Evolutionary conservation across 1,140 invertebrate genomes (phyloP), one percentile per base, ranked within the genome.

Genomic region (Drosophila seguyi): DNA sequence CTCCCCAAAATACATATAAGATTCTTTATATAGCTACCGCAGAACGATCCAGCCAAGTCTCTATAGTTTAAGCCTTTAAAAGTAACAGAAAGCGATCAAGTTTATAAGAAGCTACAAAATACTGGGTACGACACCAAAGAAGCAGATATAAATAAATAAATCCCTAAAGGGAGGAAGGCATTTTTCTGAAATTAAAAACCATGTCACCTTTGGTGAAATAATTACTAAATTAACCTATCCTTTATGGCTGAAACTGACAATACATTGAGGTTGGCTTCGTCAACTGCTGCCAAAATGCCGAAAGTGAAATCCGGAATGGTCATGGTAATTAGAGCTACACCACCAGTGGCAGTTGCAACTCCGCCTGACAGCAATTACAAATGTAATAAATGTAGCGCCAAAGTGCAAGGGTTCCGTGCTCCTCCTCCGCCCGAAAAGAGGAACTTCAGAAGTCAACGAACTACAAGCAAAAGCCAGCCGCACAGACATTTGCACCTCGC

Each of bases 341-440:
- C 27, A 20, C 10, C 27, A 16, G 63, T 36, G 22, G 60, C 60
- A 57, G 29, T 36, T 18, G 58, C 78, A 60, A 57, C 75, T 75
- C 63, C 77, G 81, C 81, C 84, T 90, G 84, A 88, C 85, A 88
- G 88, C 84, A 88, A 88, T 88, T 88, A 88, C 80, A 90, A 90
- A 90, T 90, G 84, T 90, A 88, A 88, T 88, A 88, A 88, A 88
- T 90, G 84, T 84, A 90, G 66, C 69, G 59, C 55, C 81, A 90
- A 84, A 81, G 83, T 83, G 84, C 79, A 53, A 34, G 31, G 7
- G 68, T 65, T 72, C 73, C 84, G 74, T 2, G 50, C 18, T 10
- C 62, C 55, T 74, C 60, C 29, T n/a, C n/a, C 45, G 47, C 14
- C 39, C 52, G 47, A 42, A 20, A 75, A 81, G 66, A 63, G 55